These are phyloP conservation scores for Rhagophthalmus giganteus DNA, from an alignment of 2,888 invertebrate genomes.

Conservation along the genomic window DNA sequence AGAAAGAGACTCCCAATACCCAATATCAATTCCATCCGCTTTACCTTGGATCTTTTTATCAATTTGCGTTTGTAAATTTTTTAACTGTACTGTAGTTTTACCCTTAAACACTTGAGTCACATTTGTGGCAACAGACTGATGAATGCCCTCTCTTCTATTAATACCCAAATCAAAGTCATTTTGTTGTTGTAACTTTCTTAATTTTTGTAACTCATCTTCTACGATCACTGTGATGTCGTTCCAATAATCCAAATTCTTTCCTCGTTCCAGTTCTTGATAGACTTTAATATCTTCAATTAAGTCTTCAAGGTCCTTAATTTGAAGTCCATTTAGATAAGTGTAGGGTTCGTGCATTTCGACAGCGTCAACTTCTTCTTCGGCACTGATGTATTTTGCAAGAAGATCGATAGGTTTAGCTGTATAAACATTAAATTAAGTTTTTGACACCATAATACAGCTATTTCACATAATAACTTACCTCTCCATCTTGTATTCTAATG, in stretches of 20 bases:
- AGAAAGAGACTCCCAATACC: conserved; percentile 96
- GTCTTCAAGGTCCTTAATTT: conserved; percentile 90
- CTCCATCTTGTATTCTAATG: conserved; percentile 96
- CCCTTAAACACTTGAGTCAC: conserved; percentile 90
- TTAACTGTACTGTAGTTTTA: conserved; percentile 86
- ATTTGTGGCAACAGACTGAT: conserved; percentile 88
- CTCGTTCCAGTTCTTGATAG: conserved; percentile 89
- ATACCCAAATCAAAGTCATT: conserved; percentile 62
- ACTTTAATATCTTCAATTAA: conserved; percentile 94
- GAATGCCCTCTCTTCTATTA: conserved; percentile 67
- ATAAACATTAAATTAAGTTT: too few relatives aligned
- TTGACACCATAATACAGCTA: too few relatives aligned
- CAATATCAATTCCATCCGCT: conserved; percentile 90
- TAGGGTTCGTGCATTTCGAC: conserved; percentile 99
- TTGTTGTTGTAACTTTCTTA: conserved; percentile 72
- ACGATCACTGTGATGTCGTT: conserved; percentile 94
- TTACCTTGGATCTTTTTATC: conserved; percentile 82
- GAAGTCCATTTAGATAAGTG: conserved; percentile 88
- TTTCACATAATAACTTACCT: conserved; percentile 58
- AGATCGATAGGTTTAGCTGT: conserved; percentile 95
- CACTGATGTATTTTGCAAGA: conserved; percentile 92
- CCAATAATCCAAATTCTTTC: conserved; percentile 91
- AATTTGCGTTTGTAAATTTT: conserved; percentile 81
- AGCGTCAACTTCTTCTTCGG: conserved; percentile 85
- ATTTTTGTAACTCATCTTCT: conserved; percentile 86